phyloP scores from a whole-genome alignment of 2,888 invertebrate species.

The Drosophila nigritarsus region DNA sequence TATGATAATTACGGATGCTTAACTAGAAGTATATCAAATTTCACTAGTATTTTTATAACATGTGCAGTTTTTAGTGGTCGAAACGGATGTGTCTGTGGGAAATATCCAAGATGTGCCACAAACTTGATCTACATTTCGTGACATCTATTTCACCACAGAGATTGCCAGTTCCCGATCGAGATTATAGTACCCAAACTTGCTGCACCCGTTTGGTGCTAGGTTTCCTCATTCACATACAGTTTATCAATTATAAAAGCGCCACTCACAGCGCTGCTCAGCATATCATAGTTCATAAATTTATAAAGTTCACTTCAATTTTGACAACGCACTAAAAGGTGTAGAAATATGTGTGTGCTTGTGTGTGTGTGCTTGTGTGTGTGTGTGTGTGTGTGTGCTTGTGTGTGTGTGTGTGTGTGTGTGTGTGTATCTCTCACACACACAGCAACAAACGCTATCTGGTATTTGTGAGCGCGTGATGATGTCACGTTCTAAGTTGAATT shows the following conservation, averaged over 20 bases:
- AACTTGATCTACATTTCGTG: constrained; percentile 4
- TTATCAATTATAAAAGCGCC: constrained; percentile 20
- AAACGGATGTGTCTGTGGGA: constrained; percentile 10
- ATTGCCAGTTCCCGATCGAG: background rate
- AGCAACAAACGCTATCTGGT: constrained; percentile 50
- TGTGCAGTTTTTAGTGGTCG: background rate
- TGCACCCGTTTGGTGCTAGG: background rate
- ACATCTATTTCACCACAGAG: background rate
- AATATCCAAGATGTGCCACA: background rate
- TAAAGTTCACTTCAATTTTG: constrained; percentile 54
- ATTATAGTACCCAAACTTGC: background rate
- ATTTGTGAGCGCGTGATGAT: constrained; percentile 76
- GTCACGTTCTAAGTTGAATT: constrained; percentile 79
- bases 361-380: background rate
- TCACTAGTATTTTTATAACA: constrained; percentile 5
- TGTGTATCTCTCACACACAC: constrained; percentile 20
- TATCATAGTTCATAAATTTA: constrained; percentile 54
- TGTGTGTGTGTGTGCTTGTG: background rate
- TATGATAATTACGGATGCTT: constrained; percentile 27
- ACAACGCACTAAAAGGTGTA: constrained; percentile 46
- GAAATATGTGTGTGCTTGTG: background rate
- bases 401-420: too few species aligned
- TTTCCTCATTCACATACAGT: constrained; percentile 11
- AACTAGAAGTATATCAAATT: constrained; percentile 16
- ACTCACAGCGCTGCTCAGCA: constrained; percentile 12